Evolutionary conservation across 2,113 vertebrate species (phyloP).

Genomic region (Smithornis capensis): DNA sequence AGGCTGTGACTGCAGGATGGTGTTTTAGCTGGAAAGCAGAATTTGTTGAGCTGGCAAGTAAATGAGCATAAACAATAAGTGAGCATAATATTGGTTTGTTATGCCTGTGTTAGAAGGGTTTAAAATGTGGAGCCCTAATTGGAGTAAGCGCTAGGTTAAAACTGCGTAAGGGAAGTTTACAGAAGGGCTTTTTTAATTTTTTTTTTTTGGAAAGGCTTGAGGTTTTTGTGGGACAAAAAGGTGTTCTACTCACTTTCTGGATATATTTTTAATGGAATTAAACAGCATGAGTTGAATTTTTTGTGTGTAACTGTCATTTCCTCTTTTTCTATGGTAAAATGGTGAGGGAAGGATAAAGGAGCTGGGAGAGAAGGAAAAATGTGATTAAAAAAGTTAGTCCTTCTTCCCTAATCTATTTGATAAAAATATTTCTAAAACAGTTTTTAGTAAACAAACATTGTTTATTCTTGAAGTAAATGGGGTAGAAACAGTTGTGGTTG

Average conservation of each 20-base stretch:
- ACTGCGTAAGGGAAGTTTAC: not conserved
- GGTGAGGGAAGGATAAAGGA: not conserved
- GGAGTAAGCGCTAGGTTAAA: not conserved
- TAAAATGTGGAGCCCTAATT: not conserved
- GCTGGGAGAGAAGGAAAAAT: not conserved
- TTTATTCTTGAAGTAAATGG: not conserved
- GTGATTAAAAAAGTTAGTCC: rapidly evolving
- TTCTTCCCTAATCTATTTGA: not conserved
- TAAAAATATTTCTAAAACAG: not conserved
- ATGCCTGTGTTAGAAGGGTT: not conserved
- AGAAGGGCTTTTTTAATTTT: rapidly evolving
- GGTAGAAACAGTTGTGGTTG: not conserved
- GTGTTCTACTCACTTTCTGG: not conserved
- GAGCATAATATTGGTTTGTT: not conserved
- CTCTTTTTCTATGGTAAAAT: not conserved
- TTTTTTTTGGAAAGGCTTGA: not conserved
- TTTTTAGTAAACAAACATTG: not conserved
- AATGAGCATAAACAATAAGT: no score
- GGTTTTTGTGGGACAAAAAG: not conserved
- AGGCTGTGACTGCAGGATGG: not conserved
- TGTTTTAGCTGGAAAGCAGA: slow-evolving; percentile 5
- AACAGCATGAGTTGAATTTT: not conserved
- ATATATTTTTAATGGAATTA: not conserved
- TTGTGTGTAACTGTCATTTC: not conserved
- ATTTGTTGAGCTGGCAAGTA: not conserved